Conservation (phyloP, 2,888 invertebrate species). For the Empis stercorea region DNA sequence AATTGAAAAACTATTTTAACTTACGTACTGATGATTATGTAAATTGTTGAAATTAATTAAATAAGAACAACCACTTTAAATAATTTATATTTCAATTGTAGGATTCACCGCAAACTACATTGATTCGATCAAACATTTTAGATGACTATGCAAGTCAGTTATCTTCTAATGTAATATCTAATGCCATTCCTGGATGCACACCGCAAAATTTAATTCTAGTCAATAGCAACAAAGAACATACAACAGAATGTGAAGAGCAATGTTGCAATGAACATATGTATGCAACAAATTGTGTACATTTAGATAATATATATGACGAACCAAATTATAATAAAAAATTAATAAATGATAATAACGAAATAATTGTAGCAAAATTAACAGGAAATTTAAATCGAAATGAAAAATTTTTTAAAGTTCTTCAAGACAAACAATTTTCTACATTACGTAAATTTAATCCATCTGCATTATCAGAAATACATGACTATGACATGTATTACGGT, state of each 20-base stretch:
- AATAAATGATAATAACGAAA: slow-evolving; percentile 27
- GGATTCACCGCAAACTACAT: slow-evolving; percentile 34
- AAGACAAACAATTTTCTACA: background rate
- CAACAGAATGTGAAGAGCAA: background rate
- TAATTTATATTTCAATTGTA: slow-evolving; percentile 7
- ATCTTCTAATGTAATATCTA: background rate
- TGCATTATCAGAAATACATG: slow-evolving; percentile 31
- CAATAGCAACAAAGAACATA: background rate
- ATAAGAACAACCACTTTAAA: too few species aligned
- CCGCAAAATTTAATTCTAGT: background rate
- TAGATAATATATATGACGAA: slow-evolving; percentile 36
- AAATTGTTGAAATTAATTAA: too few species aligned
- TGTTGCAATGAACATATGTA: slow-evolving; percentile 28
- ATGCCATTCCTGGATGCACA: background rate
- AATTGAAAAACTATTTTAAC: too few species aligned
- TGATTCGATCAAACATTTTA: slow-evolving; percentile 28
- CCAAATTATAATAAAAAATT: slow-evolving; percentile 32
- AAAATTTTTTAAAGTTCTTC: background rate
- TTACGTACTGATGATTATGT: too few species aligned
- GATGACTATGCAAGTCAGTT: slow-evolving; percentile 15
- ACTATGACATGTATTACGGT: slow-evolving; percentile 33
- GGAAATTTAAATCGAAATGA: background rate
- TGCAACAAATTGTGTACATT: slow-evolving; percentile 32
- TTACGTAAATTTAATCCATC: slow-evolving; percentile 26
- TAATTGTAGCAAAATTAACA: background rate